A percentile compares a stretch with the other conserved stretches of the same genome.
These are phyloP conservation scores for Antechinus stuartii DNA, from an alignment of 2,113 vertebrate species.

Conservation along the genomic window DNA sequence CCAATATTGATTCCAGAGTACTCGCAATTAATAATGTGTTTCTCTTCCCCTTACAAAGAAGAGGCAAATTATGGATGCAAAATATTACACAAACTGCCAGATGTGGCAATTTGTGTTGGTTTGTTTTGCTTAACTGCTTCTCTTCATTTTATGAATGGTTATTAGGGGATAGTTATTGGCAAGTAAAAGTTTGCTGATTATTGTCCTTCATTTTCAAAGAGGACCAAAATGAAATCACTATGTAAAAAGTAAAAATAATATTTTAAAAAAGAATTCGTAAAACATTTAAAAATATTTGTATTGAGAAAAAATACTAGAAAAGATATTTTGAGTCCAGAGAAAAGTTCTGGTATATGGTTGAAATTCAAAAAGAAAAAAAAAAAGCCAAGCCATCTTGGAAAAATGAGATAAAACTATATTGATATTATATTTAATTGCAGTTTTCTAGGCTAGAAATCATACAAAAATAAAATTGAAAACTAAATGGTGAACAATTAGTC, in stretches of 20 bases:
- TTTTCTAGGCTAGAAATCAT: neutral
- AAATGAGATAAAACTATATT: neutral
- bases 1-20: neutral
- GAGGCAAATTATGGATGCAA: neutral
- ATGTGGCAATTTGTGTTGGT: neutral
- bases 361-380: neutral
- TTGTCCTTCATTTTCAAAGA: too few relatives aligned
- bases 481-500: neutral
- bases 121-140: neutral
- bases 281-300: neutral
- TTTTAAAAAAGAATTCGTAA: neutral
- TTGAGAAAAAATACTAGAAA: neutral
- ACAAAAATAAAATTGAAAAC: neutral
- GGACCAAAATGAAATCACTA: too few relatives aligned
- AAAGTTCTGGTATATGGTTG: neutral
- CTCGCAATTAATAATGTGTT: neutral
- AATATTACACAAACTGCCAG: neutral
- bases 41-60: neutral
- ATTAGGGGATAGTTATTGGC: neutral
- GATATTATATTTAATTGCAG: neutral
- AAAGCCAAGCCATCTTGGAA: neutral
- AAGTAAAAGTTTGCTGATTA: neutral
- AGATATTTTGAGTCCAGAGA: neutral
- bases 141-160: neutral
- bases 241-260: too few relatives aligned